phyloP scores from a whole-genome alignment of 1,140 invertebrate species.

The Condylostylus longicornis region DNA sequence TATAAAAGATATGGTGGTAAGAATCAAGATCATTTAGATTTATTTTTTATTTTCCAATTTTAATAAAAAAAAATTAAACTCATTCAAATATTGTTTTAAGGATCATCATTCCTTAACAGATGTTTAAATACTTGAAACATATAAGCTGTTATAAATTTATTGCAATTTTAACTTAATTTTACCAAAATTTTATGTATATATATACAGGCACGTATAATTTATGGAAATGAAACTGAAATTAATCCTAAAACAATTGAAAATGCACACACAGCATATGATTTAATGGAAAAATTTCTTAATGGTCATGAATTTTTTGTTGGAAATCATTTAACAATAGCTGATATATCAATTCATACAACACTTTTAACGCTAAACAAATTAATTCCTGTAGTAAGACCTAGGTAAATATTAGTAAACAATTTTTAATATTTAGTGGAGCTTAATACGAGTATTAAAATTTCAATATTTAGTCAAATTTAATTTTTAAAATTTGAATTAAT shows the following conservation, averaged over 20 bases:
- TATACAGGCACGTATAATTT: constrained; percentile 22
- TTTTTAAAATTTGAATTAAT: too few relatives aligned
- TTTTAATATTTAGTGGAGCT: neutral
- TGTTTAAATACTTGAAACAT: too few relatives aligned
- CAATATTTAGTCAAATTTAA: too few relatives aligned
- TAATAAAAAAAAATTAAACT: too few relatives aligned
- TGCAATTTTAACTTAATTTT: too few relatives aligned
- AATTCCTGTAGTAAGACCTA: constrained; percentile 17
- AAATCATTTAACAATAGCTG: constrained; percentile 41
- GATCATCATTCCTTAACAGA: too few relatives aligned
- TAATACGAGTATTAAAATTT: too few relatives aligned
- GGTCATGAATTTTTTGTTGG: constrained; percentile 32
- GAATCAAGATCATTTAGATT: too few relatives aligned
- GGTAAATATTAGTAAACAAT: neutral
- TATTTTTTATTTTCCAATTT: too few relatives aligned
- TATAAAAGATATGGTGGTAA: constrained; percentile 22
- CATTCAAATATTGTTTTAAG: too few relatives aligned
- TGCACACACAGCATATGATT: constrained; percentile 34
- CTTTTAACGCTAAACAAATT: constrained; percentile 28
- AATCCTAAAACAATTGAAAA: constrained; percentile 16
- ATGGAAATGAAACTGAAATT: constrained; percentile 20
- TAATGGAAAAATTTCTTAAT: constrained; percentile 35
- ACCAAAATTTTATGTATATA: too few relatives aligned
- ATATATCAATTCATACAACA: constrained; percentile 34
- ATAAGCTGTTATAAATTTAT: too few relatives aligned